These are phyloP conservation scores for Prorops nasuta DNA, from an alignment of 1,140 invertebrate genomes.

Conservation along the genomic window DNA sequence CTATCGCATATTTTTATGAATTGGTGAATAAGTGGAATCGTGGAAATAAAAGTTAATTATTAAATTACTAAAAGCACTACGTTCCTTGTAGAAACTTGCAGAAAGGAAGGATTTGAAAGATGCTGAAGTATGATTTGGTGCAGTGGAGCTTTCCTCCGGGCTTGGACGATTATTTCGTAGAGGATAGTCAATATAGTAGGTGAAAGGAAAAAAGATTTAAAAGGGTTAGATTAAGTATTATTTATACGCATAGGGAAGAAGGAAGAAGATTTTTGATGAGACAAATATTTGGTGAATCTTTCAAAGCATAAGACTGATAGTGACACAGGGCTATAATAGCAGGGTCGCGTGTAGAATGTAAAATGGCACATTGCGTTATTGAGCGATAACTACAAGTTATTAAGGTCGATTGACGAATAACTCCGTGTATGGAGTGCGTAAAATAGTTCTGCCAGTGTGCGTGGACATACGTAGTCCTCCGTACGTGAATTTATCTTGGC, in stretches of 20 bases:
- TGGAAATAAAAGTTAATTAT: no score
- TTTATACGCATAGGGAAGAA: no score
- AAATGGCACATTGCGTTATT: constrained; percentile 31
- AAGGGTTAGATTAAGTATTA: no score
- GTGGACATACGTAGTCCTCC: constrained; percentile 24
- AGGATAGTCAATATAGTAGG: background rate
- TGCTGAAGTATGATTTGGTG: constrained; percentile 18
- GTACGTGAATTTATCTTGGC: constrained; percentile 17
- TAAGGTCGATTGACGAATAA: constrained; percentile 47
- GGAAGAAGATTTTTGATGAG: no score
- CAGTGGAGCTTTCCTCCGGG: constrained; percentile 21
- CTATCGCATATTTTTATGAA: no score
- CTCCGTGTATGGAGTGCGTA: constrained; percentile 34
- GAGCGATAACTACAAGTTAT: constrained; percentile 44
- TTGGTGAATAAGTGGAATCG: no score
- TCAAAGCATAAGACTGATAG: background rate
- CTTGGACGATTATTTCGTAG: constrained; percentile 13
- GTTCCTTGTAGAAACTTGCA: no score
- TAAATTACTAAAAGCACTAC: no score
- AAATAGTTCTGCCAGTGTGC: constrained; percentile 37
- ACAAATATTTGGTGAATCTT: no score
- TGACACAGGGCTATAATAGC: constrained; percentile 15
- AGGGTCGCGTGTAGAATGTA: constrained; percentile 23
- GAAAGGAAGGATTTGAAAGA: no score
- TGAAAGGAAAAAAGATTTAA: background rate